phyloP scores from a whole-genome alignment of 2,113 vertebrate genomes.

The Phylloscopus whistleri region DNA sequence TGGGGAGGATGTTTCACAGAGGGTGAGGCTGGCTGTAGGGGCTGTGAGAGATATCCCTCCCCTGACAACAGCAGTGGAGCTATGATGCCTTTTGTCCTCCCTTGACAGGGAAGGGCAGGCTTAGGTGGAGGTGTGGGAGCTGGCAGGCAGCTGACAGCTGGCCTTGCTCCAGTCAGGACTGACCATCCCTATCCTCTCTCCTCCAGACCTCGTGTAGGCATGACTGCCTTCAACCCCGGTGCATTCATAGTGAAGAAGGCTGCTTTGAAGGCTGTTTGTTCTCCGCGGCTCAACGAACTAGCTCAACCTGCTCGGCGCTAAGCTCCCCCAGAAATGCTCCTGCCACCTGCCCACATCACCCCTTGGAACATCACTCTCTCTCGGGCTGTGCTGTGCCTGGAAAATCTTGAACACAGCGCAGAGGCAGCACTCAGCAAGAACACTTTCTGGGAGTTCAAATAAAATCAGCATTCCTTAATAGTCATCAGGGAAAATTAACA shows the following conservation, averaged over 20 bases:
- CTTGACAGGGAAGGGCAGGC: not conserved
- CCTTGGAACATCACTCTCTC: not conserved
- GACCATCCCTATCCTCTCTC: not conserved
- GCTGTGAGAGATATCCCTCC: not conserved
- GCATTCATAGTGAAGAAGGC: constrained; percentile 67
- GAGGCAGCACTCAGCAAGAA: not conserved
- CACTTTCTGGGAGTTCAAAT: not conserved
- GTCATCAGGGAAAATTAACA: not conserved
- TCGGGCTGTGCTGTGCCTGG: not conserved
- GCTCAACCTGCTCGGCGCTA: constrained; percentile 47
- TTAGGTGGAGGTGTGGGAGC: not conserved
- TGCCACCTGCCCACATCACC: not conserved
- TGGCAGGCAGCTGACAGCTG: not conserved
- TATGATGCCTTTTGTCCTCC: not conserved
- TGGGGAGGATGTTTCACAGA: not conserved
- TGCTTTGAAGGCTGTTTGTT: constrained; percentile 65
- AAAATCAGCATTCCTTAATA: not conserved
- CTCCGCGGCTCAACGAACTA: constrained; percentile 44
- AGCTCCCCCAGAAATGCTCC: not conserved
- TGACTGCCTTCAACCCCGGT: not conserved
- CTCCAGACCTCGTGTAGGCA: constrained; percentile 23
- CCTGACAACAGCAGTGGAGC: not conserved
- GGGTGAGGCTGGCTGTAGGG: not conserved
- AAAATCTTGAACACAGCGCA: not conserved
- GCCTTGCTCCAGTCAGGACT: not conserved